These are phyloP conservation scores for Psettodes erumei DNA, from an alignment of 2,113 vertebrate species.

Conservation along the genomic window DNA sequence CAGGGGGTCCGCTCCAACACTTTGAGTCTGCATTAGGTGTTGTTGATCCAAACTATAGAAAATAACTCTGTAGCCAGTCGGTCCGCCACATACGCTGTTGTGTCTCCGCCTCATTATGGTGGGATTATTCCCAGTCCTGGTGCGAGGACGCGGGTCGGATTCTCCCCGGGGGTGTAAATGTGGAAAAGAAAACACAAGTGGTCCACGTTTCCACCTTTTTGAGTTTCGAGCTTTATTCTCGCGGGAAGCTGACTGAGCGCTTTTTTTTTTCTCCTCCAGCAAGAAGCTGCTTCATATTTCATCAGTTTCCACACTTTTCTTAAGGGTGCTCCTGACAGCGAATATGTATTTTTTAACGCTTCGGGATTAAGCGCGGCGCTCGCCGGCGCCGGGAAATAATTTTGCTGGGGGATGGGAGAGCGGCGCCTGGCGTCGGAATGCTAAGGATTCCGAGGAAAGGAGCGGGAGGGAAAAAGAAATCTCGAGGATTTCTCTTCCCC, in stretches of 20 bases:
- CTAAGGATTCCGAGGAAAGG: neutral
- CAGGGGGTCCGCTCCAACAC: too few relatives aligned
- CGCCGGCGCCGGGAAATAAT: neutral
- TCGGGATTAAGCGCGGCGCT: neutral
- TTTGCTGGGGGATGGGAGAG: neutral
- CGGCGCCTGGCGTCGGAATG: neutral
- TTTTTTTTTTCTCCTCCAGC: conserved; percentile 9
- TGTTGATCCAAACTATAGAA: too few relatives aligned
- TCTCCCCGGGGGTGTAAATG: conserved; percentile 11
- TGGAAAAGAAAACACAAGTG: too few relatives aligned
- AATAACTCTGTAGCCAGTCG: too few relatives aligned
- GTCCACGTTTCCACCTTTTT: conserved; percentile 6
- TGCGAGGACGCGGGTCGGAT: too few relatives aligned
- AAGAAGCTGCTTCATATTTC: conserved; percentile 35
- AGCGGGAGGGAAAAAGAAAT: too few relatives aligned
- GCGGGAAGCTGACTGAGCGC: neutral
- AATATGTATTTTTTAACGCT: neutral
- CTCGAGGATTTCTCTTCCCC: too few relatives aligned
- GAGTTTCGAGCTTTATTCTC: neutral
- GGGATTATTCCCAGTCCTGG: too few relatives aligned
- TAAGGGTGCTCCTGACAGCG: conserved; percentile 6
- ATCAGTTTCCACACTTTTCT: conserved; percentile 6
- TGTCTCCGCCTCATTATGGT: too few relatives aligned
- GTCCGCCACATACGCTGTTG: too few relatives aligned
- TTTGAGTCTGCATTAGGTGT: too few relatives aligned